Percentiles rank a stretch among this genome's conserved stretches.
Conservation (phyloP, 2,888 invertebrate genomes). For the Galerucella nymphaeae region DNA sequence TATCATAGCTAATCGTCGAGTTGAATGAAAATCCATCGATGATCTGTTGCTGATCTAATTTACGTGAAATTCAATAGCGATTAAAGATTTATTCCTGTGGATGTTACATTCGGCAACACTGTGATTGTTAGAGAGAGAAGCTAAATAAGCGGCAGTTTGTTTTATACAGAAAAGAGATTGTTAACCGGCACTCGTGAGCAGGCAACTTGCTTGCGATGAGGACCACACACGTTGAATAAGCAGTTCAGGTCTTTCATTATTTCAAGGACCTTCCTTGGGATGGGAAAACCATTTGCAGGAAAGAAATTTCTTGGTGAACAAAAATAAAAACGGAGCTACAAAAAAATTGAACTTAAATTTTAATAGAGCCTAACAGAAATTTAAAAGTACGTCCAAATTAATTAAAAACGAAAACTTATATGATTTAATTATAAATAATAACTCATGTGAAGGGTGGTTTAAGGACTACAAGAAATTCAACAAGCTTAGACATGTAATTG, state of each 20-base stretch:
- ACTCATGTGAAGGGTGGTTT: no score
- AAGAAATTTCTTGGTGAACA: background rate
- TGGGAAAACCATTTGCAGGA: slow-evolving; percentile 16
- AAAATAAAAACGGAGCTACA: background rate
- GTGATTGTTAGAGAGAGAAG: slow-evolving; percentile 25
- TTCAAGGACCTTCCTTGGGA: slow-evolving; percentile 6
- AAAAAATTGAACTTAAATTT: background rate
- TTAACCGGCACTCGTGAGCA: slow-evolving; percentile 61
- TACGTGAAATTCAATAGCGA: no score
- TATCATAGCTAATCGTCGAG: no score
- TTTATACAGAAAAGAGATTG: slow-evolving; percentile 50
- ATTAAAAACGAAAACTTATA: no score
- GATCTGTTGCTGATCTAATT: no score
- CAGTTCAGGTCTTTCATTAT: slow-evolving; percentile 41
- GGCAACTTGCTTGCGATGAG: slow-evolving; percentile 61
- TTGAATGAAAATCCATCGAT: no score
- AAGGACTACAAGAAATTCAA: no score
- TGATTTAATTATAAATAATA: no score
- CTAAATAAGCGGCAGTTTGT: slow-evolving; percentile 38
- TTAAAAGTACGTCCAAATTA: no score
- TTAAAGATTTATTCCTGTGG: no score
- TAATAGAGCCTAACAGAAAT: no score
- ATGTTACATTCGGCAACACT: slow-evolving; percentile 7
- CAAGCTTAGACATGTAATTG: no score
- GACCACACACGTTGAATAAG: slow-evolving; percentile 64